Evolutionary conservation across 1,140 invertebrate species (phyloP).

Genomic region (Zaprionus inermis): DNA sequence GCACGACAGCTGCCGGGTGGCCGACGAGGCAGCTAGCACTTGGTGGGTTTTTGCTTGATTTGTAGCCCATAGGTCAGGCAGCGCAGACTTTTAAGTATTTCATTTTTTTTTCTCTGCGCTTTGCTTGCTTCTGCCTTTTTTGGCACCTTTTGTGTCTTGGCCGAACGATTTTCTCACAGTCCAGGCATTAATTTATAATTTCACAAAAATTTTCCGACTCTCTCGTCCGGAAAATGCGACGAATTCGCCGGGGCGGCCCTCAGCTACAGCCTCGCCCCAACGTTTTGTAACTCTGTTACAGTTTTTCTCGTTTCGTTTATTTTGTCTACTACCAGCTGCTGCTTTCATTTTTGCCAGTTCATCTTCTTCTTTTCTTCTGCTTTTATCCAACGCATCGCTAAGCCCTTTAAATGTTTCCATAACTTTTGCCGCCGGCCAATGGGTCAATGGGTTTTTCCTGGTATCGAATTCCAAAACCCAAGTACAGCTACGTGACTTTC

Average conservation of each 20-base stretch:
- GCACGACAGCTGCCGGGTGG: neutral
- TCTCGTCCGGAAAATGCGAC: slow-evolving; percentile 70
- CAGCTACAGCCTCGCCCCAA: slow-evolving; percentile 58
- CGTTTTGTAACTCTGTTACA: slow-evolving; percentile 71
- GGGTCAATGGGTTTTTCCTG: slow-evolving; percentile 57
- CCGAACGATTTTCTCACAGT: slow-evolving; percentile 47
- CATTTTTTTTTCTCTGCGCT: slow-evolving; percentile 19
- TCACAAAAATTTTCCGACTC: slow-evolving; percentile 66
- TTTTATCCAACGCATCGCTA: slow-evolving; percentile 9
- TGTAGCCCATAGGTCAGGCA: slow-evolving; percentile 34
- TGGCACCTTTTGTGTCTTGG: slow-evolving; percentile 24
- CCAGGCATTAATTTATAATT: slow-evolving; percentile 79
- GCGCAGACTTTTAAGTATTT: slow-evolving; percentile 16
- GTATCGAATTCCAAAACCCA: slow-evolving; percentile 53
- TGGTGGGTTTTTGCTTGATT: slow-evolving; percentile 31
- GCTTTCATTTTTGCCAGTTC: slow-evolving; percentile 17
- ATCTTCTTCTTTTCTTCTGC: slow-evolving; percentile 19
- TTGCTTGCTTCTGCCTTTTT: slow-evolving; percentile 29
- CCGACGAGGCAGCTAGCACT: neutral
- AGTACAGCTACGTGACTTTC: slow-evolving; percentile 70
- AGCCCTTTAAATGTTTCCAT: slow-evolving; percentile 75
- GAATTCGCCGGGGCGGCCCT: neutral
- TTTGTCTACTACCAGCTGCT: neutral
- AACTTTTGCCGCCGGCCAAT: slow-evolving; percentile 64
- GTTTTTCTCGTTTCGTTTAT: slow-evolving; percentile 40